These are phyloP conservation scores for Labrus mixtus DNA, from an alignment of 2,113 vertebrate species.

Conservation along the genomic window DNA sequence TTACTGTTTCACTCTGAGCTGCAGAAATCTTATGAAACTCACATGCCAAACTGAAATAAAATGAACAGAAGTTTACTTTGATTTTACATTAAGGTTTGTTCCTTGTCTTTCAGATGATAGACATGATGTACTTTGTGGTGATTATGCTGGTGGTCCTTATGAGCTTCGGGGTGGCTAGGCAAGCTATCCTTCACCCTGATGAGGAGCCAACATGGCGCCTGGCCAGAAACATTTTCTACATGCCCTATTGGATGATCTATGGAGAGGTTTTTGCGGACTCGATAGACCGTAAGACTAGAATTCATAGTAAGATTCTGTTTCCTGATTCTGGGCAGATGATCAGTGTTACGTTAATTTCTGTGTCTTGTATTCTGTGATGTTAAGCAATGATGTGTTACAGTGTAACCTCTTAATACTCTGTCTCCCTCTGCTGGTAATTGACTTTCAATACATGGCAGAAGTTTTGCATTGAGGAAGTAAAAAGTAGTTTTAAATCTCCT, in stretches of 20 bases:
- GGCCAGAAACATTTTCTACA: constrained; percentile 99
- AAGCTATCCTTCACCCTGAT: constrained; percentile 97
- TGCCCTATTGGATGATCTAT: constrained; percentile 99
- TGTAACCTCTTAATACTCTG: constrained; percentile 19
- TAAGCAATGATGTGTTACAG: neutral
- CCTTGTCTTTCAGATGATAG: constrained; percentile 91
- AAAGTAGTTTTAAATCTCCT: constrained; percentile 6
- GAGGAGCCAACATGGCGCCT: constrained; percentile 97
- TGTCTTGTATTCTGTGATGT: constrained; percentile 22
- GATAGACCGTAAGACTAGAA: constrained; percentile 99
- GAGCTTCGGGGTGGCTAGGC: constrained; percentile 97
- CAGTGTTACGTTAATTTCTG: constrained; percentile 55
- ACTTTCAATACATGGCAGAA: neutral
- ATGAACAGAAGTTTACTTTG: neutral
- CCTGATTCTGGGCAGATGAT: constrained; percentile 94
- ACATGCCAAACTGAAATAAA: neutral
- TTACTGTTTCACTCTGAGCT: neutral
- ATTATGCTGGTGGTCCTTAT: constrained; percentile 99
- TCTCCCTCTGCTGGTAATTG: constrained; percentile 66
- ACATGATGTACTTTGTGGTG: constrained; percentile 99
- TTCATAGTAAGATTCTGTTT: constrained; percentile 99
- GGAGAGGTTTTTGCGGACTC: constrained; percentile 99
- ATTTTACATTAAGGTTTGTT: constrained; percentile 11
- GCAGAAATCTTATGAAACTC: neutral
- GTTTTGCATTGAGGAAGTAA: constrained; percentile 30